Base-by-base conservation (phyloP, 1,140 invertebrate species). In the Dryas iulia region DNA sequence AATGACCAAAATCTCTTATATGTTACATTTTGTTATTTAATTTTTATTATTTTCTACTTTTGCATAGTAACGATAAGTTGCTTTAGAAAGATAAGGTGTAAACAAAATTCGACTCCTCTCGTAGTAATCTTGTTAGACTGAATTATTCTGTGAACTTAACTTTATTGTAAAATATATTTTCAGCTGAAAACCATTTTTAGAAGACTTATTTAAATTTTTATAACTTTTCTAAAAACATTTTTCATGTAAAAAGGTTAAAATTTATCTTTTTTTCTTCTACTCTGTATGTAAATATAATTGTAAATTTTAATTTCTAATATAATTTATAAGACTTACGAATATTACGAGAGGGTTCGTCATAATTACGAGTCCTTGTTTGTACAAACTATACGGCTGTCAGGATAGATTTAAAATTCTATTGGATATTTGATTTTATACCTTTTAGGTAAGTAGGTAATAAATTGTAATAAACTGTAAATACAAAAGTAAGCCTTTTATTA, bases 11-110 rank as follows among this genome's bases (percentile, higher is more conserved):
- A 47, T 47, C 39, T 47, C 18, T 14, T 39, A 39, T 39, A 2
- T 39, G 35, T 39, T 39, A 39, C 35, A n/a, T 18, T 47, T 47
- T 47, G 39, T 47, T 47, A 47, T 47, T 47, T 47, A 47, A 10
- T 47, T 47, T 47, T 47, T 18, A 47, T 18, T 21, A 8, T 21
- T 21, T 18, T 18, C 7, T 18, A 47, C 6, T 47, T 47, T 39
- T 39, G 2, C 14, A n/a, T 39, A 6, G 33, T 39, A 18, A 14
- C n/a, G n/a, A n/a, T n/a, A n/a, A n/a, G n/a, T n/a, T n/a, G n/a
- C n/a, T n/a, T 35, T 35, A n/a, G n/a, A 39, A 6, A 7, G 12
- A 39, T 39, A 39, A 39, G 5, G 10, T 33, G 31, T 33, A 33
- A 39, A 39, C 14, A 39, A 39, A 39, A 39, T n/a, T 39, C n/a